Evolutionary conservation across 2,113 vertebrate species (phyloP).

Genomic region (Bubo bubo): DNA sequence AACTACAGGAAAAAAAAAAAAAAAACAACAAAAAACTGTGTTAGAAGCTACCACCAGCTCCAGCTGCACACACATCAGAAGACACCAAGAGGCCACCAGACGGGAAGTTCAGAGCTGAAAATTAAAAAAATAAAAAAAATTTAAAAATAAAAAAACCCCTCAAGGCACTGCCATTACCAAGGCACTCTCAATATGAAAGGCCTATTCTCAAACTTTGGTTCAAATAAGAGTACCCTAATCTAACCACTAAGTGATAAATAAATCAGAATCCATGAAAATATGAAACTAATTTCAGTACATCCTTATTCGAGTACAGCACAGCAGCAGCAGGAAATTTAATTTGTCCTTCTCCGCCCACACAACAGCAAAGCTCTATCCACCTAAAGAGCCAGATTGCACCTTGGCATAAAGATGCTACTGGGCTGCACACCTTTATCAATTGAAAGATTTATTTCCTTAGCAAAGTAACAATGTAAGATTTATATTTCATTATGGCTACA

Average conservation of each 20-base stretch:
- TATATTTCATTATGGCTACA: constrained; percentile 12
- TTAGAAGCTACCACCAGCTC: not conserved
- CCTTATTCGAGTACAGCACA: not conserved
- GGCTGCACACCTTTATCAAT: not conserved
- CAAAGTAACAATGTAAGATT: constrained; percentile 15
- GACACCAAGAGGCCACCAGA: not conserved
- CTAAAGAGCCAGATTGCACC: not conserved
- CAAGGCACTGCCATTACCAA: not conserved
- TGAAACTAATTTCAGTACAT: not conserved
- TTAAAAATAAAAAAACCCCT: not conserved
- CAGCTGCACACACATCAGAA: not conserved
- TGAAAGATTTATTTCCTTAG: not conserved
- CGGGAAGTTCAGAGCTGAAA: not conserved
- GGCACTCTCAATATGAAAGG: not conserved
- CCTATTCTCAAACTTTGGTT: not conserved
- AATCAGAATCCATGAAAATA: not conserved
- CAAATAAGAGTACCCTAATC: not conserved
- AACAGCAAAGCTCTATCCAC: not conserved
- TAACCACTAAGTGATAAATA: not conserved
- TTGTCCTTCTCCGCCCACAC: not conserved
- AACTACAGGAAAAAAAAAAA: constrained; percentile 64
- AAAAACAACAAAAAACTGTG: not conserved
- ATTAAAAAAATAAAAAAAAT: not conserved
- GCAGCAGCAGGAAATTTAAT: not conserved
- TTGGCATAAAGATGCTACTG: not conserved